Evolutionary conservation across 2,888 invertebrate species (phyloP), one percentile per base, ranked within the genome.

Genomic region (Mythimna pallens): DNA sequence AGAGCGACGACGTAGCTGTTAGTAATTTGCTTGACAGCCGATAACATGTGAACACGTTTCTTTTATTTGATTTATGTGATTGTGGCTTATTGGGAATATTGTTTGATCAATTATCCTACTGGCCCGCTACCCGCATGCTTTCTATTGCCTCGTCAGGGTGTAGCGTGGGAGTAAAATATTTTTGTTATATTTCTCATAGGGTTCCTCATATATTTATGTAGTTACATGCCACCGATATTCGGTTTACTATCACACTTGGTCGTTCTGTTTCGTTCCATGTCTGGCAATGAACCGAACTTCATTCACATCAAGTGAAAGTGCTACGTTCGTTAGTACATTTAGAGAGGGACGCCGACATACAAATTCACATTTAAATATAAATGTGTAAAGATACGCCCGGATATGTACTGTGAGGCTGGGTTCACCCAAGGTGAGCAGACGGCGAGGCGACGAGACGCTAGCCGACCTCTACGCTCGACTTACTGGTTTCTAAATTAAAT

Each of bases 361-460:
- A 87, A 86, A 85, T 87, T 86, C 73, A 87, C 88, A 89, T 87
- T 84, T 84, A 86, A 86, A 87, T 87, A 89, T 89, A 87, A 90
- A 91, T 90, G 85, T 83, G 83, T 89, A 87, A 82, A 86, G 86
- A 89, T 86, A 85, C 80, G 82, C 83, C 88, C 92, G 92, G 90
- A 93, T 92, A 89, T 87, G 80, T 88, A 88, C 87, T 89, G 86
- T 88, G 83, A 83, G 87, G 86, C 86, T 89, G 91, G 90, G 90
- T 89, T 90, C 89, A 89, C 89, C 88, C 94, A 94, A 94, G 93
- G 93, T 93, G 92, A 94, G 91, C 93, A 95, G 95, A 95, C 95
- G 92, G 94, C 94, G 93, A 87, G 94, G 93, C 94, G 94, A 87
- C 94, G 90, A 89, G 90, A 90, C 91, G 88, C 88, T 80, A 89